phyloP scores from a whole-genome alignment of 1,140 invertebrate species.

The Proales similis region DNA sequence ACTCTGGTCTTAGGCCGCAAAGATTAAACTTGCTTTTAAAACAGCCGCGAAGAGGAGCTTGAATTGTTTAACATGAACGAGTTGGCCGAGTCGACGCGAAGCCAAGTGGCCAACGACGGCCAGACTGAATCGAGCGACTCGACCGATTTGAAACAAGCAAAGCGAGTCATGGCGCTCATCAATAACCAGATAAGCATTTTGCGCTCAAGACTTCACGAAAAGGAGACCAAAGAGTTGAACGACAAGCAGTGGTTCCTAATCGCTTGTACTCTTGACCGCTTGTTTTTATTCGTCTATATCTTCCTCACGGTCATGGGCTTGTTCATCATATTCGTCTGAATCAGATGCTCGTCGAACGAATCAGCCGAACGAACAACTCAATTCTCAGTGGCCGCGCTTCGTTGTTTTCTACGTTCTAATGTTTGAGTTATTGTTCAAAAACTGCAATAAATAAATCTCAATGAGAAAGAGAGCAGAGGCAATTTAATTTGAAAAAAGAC shows the following conservation, averaged over 20 bases:
- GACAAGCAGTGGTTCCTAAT: constrained; percentile 28
- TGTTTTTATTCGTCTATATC: constrained; percentile 26
- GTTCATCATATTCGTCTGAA: constrained; percentile 22
- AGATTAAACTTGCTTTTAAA: neutral
- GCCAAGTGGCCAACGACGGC: neutral
- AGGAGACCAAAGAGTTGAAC: constrained; percentile 9
- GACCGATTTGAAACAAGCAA: neutral
- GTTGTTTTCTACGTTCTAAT: neutral
- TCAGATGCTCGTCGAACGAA: too few relatives aligned
- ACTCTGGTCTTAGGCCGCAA: neutral
- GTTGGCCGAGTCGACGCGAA: neutral
- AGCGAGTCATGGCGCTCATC: constrained; percentile 7
- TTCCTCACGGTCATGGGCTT: neutral
- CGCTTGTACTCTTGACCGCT: constrained; percentile 19
- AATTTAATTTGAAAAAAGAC: neutral
- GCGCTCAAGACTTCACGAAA: constrained; percentile 6
- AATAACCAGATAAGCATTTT: constrained; percentile 22
- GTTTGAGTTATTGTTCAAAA: neutral
- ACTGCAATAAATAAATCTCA: neutral
- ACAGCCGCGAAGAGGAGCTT: constrained; percentile 16
- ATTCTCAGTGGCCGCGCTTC: too few relatives aligned
- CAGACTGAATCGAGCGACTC: neutral
- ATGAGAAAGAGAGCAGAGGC: neutral
- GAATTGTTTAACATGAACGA: constrained; percentile 11
- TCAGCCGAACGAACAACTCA: too few relatives aligned